Base-by-base conservation (phyloP, 2,113 vertebrate species). In the Himantopus leucocephalus region DNA sequence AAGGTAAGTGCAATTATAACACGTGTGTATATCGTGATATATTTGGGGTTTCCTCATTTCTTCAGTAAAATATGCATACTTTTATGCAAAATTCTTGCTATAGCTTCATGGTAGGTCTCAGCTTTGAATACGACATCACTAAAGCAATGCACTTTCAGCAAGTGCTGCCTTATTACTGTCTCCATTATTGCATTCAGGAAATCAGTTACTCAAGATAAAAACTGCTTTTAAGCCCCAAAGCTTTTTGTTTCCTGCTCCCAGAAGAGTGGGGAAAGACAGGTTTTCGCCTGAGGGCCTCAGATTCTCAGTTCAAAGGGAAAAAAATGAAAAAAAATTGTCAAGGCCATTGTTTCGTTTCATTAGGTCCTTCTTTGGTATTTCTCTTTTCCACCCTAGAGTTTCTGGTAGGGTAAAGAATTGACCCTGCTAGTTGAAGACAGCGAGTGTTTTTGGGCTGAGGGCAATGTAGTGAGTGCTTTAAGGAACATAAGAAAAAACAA, bases 1-100 rank as follows among this genome's bases (percentile, higher is more conserved):
- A 66, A 98, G 99, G 99, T 99, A 93, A 96, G 35, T 13, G 70
- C 39, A 12, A 1, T 29, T 82, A 3, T 9, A 8, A 5, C 14
- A 18, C 3, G 0, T 20, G 9, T 6, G 0, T 35, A 0, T 8
- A 4, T 1, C 2, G 1, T 27, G 45, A 32, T 43, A 2, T 24
- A 6, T 14, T 4, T 27, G 37, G 50, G 8, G 21, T 23, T 87
- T 48, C 68, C 72, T 68, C 5, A 0, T 53, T 37, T 63, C 39
- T 52, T 35, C 70, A 58, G 35, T 8, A 21, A 34, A 58, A 34
- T 34, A 34, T n/a, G 12, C 35, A 2, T 60, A 3, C 58, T 77
- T 32, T 14, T 5, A 9, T 5, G 2, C 35, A 30, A 15, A 55
- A 10, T 32, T 34, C 10, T 11, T 23, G 19, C 5, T 67, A 3